Percentiles rank a stretch among this genome's conserved stretches.
These are phyloP conservation scores for Gastracanthus pulcherrimus DNA, from an alignment of 2,888 invertebrate genomes.

Conservation along the genomic window DNA sequence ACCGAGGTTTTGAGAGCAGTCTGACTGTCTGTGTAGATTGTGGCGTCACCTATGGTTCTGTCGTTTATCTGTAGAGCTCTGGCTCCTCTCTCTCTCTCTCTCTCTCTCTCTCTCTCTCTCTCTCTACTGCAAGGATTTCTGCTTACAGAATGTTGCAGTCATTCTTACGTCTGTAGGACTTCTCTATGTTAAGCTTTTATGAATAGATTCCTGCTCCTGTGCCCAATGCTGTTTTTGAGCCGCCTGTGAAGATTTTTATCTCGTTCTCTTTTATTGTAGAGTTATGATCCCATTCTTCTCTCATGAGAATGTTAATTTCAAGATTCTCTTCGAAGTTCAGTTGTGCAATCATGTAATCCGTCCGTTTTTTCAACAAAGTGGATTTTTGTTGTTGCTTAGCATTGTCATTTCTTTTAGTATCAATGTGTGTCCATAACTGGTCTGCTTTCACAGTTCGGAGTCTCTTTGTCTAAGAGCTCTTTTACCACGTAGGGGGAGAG, in stretches of 20 bases:
- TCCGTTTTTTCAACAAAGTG: neutral
- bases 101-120: no score
- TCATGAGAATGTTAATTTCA: no score
- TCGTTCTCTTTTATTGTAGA: neutral
- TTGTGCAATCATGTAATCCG: neutral
- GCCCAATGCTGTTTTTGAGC: neutral
- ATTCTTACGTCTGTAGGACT: neutral
- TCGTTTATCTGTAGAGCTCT: no score
- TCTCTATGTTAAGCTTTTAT: neutral
- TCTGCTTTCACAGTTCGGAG: neutral
- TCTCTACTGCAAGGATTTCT: neutral
- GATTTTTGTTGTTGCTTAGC: no score
- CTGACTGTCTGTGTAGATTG: no score
- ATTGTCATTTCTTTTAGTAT: neutral
- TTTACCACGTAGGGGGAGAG: conserved; percentile 42
- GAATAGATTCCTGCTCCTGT: no score
- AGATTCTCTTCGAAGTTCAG: neutral
- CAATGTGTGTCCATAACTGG: no score
- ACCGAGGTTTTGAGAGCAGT: no score
- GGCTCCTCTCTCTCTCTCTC: no score
- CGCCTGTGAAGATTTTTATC: neutral
- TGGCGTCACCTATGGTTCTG: no score
- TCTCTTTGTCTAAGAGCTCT: conserved; percentile 58
- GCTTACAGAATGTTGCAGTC: conserved; percentile 17
- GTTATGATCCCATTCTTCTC: conserved; percentile 5